Conservation (phyloP, 1,140 invertebrate genomes). For the Panulirus ornatus region DNA sequence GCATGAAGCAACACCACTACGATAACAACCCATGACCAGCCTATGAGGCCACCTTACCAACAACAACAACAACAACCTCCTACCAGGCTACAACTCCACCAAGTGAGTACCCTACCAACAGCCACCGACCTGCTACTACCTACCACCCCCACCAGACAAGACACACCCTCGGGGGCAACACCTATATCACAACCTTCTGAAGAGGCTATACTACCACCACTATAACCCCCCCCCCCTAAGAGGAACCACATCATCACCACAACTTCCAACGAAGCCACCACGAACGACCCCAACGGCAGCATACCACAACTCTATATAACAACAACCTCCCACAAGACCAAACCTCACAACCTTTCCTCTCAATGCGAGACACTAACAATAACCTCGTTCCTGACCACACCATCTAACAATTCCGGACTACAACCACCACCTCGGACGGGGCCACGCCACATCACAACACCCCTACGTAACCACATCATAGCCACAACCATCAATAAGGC, state of each 20-base stretch:
- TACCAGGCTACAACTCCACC: neutral
- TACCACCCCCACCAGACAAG: too few relatives aligned
- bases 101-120: too few relatives aligned
- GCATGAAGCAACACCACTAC: too few relatives aligned
- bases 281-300: neutral
- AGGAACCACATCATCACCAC: neutral
- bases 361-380: neutral
- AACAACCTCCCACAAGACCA: neutral
- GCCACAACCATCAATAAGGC: too few relatives aligned
- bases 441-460: neutral
- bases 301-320: neutral
- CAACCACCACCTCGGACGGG: neutral
- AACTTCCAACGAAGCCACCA: neutral
- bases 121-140: too few relatives aligned
- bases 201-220: too few relatives aligned
- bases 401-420: too few relatives aligned
- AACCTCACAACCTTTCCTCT: neutral
- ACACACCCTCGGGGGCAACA: too few relatives aligned
- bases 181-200: too few relatives aligned
- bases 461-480: neutral
- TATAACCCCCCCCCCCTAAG: neutral
- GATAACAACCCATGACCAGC: too few relatives aligned
- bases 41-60: too few relatives aligned
- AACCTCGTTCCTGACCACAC: neutral
- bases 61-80: neutral